Percentiles rank a stretch among this genome's conserved stretches.
Evolutionary conservation across 2,113 vertebrate species (phyloP).

Genomic region (Zingel zingel): DNA sequence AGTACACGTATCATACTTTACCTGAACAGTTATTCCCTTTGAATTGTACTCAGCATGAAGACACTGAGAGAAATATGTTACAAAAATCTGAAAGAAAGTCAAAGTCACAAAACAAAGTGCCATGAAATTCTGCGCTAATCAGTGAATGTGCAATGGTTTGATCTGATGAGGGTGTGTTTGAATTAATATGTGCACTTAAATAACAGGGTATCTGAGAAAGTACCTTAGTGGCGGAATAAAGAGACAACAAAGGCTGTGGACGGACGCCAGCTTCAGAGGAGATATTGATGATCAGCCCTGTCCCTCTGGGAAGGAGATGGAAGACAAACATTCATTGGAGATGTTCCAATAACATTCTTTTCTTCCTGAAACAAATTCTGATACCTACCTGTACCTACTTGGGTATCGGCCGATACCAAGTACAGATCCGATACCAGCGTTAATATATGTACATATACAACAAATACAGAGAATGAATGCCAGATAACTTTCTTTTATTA

Average conservation of each 20-base stretch:
- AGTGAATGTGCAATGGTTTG: not conserved
- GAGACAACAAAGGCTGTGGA: conserved; percentile 80
- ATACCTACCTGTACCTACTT: too few species aligned
- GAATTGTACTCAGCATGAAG: conserved; percentile 83
- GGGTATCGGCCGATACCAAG: too few species aligned
- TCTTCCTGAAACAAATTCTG: too few species aligned
- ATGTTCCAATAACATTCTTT: too few species aligned
- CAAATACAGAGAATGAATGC: too few species aligned
- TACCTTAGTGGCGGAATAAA: conserved; percentile 85
- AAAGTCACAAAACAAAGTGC: not conserved
- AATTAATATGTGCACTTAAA: not conserved
- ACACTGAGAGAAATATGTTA: conserved; percentile 81
- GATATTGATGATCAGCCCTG: conserved; percentile 84
- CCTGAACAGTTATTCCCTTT: conserved; percentile 85
- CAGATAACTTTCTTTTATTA: too few species aligned
- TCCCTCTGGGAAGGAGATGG: conserved; percentile 61
- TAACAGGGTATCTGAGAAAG: not conserved
- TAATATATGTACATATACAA: too few species aligned
- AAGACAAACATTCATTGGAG: conserved; percentile 15
- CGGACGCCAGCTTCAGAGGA: conserved; percentile 73
- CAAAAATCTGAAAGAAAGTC: conserved; percentile 78
- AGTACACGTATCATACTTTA: conserved; percentile 49
- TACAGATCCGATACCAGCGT: too few species aligned
- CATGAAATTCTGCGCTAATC: not conserved
- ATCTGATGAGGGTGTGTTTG: not conserved